Percentiles rank a stretch among this genome's conserved stretches.
phyloP scores from a whole-genome alignment of 2,113 vertebrate species.

The Agapornis roseicollis region DNA sequence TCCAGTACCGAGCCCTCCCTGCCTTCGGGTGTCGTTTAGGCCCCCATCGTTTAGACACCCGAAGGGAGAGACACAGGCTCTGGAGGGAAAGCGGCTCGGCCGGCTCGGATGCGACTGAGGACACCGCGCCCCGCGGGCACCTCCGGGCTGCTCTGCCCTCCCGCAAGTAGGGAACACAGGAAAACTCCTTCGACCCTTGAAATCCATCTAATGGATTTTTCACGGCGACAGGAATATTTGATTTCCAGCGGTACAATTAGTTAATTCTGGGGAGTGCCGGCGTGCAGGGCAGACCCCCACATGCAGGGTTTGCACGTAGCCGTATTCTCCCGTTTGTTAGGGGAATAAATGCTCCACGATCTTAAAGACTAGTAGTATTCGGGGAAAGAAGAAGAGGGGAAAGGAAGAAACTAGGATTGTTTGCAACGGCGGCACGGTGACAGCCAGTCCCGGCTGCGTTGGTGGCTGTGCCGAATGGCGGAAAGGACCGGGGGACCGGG shows the following conservation, averaged over 20 bases:
- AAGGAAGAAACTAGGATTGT: neutral
- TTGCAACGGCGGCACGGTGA: neutral
- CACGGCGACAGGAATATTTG: neutral
- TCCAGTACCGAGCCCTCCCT: neutral
- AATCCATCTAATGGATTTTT: neutral
- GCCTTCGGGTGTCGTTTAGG: neutral
- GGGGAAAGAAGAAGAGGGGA: accelerated
- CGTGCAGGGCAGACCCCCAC: neutral
- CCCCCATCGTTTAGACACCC: neutral
- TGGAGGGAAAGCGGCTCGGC: neutral
- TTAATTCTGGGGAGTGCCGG: neutral
- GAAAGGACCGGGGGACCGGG: neutral
- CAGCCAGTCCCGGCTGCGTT: neutral
- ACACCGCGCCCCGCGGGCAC: neutral
- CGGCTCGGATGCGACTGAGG: neutral
- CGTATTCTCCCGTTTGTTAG: neutral
- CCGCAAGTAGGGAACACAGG: neutral
- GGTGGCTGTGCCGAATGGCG: neutral
- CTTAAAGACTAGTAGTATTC: neutral
- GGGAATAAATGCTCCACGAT: neutral
- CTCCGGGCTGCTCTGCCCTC: neutral
- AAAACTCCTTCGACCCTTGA: neutral
- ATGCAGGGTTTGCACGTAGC: neutral
- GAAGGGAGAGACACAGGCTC: neutral
- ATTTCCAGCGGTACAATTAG: neutral